phyloP scores from a whole-genome alignment of 2,113 vertebrate species.

The Syngnathus scovelli region DNA sequence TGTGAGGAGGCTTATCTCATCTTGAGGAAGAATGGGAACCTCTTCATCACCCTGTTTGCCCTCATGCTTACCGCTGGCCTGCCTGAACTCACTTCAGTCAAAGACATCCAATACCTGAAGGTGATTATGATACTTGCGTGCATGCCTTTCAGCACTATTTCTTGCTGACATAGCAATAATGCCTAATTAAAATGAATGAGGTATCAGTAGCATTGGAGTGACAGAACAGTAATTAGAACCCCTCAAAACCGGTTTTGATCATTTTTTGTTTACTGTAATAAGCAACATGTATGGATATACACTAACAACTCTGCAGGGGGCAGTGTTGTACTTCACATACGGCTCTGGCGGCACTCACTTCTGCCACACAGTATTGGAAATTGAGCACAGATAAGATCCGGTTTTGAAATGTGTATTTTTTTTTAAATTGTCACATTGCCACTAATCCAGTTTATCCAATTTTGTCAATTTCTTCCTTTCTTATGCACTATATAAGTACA shows the following conservation, averaged over 20 bases:
- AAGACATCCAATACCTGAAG: slow-evolving; percentile 99
- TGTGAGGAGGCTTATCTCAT: slow-evolving; percentile 95
- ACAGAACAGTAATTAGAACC: background rate
- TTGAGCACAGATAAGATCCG: too few species aligned
- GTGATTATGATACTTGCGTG: slow-evolving; percentile 57
- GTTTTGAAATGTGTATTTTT: too few species aligned
- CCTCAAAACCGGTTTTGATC: background rate
- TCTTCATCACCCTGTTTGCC: slow-evolving; percentile 97
- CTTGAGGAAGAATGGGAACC: slow-evolving; percentile 88
- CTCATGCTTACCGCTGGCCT: slow-evolving; percentile 97
- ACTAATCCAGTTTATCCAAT: too few species aligned
- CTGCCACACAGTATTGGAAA: too few species aligned
- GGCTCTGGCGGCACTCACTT: too few species aligned
- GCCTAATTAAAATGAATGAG: background rate
- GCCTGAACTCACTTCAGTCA: slow-evolving; percentile 93
- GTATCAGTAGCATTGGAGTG: background rate
- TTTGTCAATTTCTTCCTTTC: too few species aligned
- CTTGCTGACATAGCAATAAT: background rate
- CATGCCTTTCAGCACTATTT: background rate
- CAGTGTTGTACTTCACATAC: background rate
- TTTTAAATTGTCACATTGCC: too few species aligned
- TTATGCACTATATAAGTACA: background rate
- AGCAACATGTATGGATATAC: background rate
- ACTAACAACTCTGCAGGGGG: background rate
- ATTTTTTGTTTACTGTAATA: background rate